Conservation (phyloP, 2,113 vertebrate genomes). For the Chrysemys picta region DNA sequence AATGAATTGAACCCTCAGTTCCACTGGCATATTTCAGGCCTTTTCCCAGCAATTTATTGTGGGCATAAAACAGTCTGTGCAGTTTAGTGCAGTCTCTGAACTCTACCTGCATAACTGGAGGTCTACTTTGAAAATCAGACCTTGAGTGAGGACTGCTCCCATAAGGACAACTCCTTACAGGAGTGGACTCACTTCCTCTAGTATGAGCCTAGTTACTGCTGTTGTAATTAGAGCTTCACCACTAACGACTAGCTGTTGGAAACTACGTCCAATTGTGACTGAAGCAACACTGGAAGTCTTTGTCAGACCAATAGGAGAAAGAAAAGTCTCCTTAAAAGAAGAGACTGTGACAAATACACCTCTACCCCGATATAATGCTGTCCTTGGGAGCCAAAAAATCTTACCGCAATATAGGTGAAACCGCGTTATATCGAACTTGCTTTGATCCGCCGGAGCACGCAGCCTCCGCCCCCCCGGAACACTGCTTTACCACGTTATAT, state of each 20-base stretch:
- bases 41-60: not conserved
- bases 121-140: rapidly evolving
- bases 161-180: not conserved
- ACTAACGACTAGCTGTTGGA: not conserved
- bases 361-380: too few relatives aligned
- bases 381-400: too few relatives aligned
- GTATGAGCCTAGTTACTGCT: not conserved
- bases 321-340: not conserved
- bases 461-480: too few relatives aligned
- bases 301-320: not conserved
- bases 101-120: not conserved
- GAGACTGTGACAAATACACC: not conserved
- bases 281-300: not conserved
- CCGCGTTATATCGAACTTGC: too few relatives aligned
- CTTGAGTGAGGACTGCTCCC: rapidly evolving
- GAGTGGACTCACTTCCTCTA: not conserved
- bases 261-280: not conserved
- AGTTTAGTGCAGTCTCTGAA: not conserved
- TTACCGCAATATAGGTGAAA: too few relatives aligned
- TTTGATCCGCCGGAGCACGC: too few relatives aligned
- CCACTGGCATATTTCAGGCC: not conserved
- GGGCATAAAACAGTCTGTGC: not conserved
- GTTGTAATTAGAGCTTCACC: not conserved
- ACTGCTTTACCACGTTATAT: too few relatives aligned
- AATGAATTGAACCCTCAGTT: not conserved